These are phyloP conservation scores for Otocyon megalotis DNA, from an alignment of 2,113 vertebrate genomes.

Conservation along the genomic window DNA sequence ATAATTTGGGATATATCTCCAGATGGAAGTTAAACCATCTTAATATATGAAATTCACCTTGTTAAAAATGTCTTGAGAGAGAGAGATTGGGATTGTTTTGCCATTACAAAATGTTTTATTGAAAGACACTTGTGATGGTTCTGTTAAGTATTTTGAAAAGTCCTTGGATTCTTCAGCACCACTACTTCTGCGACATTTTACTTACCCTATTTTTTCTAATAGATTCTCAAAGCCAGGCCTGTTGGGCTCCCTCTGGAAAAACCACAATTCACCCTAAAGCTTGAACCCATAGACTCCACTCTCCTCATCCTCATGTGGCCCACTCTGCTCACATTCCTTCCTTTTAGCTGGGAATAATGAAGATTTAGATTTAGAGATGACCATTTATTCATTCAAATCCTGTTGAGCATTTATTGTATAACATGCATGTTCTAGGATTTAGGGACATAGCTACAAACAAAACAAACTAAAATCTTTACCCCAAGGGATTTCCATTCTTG, in stretches of 20 bases:
- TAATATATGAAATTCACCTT: conserved; percentile 49
- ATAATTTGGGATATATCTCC: conserved; percentile 41
- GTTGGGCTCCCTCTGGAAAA: neutral
- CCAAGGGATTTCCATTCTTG: neutral
- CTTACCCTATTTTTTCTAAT: neutral
- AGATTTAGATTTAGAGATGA: neutral
- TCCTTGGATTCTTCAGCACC: neutral
- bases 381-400: neutral
- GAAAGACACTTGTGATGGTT: neutral
- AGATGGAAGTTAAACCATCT: conserved; percentile 53
- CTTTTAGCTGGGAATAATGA: neutral
- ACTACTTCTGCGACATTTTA: neutral
- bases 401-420: neutral
- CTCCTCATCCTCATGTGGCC: neutral
- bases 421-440: neutral
- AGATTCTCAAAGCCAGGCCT: conserved; percentile 1
- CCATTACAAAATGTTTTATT: neutral
- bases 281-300: neutral
- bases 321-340: neutral
- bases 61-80: conserved; percentile 42
- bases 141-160: conserved; percentile 36
- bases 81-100: conserved; percentile 15
- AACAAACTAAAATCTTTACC: neutral
- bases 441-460: neutral
- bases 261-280: neutral